phyloP scores from a whole-genome alignment of 1,140 invertebrate species.

The Eumeta japonica region DNA sequence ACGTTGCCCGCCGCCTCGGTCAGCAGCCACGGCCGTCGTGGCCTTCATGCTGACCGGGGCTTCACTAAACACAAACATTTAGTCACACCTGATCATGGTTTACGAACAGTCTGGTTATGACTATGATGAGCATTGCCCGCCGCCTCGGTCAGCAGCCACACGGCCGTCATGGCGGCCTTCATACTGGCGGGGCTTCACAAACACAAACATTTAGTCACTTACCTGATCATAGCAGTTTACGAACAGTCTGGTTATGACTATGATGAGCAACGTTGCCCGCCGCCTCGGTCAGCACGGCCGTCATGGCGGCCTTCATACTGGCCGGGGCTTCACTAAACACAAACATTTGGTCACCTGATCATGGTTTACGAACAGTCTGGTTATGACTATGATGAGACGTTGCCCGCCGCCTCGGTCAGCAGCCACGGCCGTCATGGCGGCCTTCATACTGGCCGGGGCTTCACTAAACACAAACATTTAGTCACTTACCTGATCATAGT shows the following conservation, averaged over 20 bases:
- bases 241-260: constrained; percentile 36
- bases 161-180: constrained; percentile 88
- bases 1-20: constrained; percentile 90
- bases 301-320: constrained; percentile 91
- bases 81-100: constrained; percentile 57
- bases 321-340: constrained; percentile 86
- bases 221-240: constrained; percentile 31
- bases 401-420: constrained; percentile 86
- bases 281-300: constrained; percentile 83
- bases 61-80: constrained; percentile 90
- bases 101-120: constrained; percentile 33
- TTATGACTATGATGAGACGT: constrained; percentile 72
- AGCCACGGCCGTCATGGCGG: constrained; percentile 84
- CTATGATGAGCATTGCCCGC: constrained; percentile 82
- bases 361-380: constrained; percentile 27
- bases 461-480: constrained; percentile 90
- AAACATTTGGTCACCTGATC: constrained; percentile 76
- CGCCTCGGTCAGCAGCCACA: constrained; percentile 86
- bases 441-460: constrained; percentile 90
- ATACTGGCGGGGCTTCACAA: too few species aligned
- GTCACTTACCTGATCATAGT: constrained; percentile 32
- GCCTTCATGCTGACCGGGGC: constrained; percentile 92
- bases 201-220: too few species aligned
- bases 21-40: constrained; percentile 83
- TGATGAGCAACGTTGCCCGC: constrained; percentile 85